Base-by-base conservation (phyloP, 2,888 invertebrate species). In the Eulithis testata region DNA sequence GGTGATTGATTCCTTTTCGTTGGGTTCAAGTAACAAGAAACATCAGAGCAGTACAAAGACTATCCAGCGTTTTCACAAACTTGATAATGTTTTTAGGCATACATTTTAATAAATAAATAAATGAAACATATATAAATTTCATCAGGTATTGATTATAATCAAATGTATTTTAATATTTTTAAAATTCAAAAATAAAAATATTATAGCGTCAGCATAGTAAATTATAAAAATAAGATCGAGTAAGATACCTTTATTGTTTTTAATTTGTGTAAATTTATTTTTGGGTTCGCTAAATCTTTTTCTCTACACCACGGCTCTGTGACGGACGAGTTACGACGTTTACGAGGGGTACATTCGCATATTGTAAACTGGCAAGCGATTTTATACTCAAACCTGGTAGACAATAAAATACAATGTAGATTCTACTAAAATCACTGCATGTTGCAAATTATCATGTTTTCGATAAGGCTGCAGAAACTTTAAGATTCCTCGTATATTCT, bases 1-100 rank as follows among this genome's bases (percentile, higher is more conserved):
- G 76, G 84, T 86, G 87, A 89, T 88, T 88, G 88, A 88, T 87
- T 88, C 77, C 70, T 72, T 75, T 72, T 62, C 65, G 52, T 62
- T 12, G 68, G 75, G 77, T 60, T n/a, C 63, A 77, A 82, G 72
- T 14, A 5, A 69, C 45, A 43, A 68, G 63, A 37, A 31, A 4
- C 0, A 65, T 31, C 31, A 31, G 31, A 31, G 5, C 6, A 21
- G 21, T 21, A 21, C 21, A 21, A 75, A 75, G 76, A 55, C 31
- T n/a, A n/a, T n/a, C n/a, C n/a, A n/a, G n/a, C n/a, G n/a, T n/a
- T n/a, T n/a, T 55, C 51, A 0, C 37, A 37, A 1, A 37, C 21
- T 1, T 21, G 21, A 21, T 21, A 21, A 21, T 21, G 21, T 21
- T 21, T 21, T 37, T 37, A 3, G 8, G 3, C 37, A 37, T 37